Evolutionary conservation across 2,113 vertebrate species (phyloP), one percentile per base, ranked within the genome.

Genomic region (Lepus timidus): DNA sequence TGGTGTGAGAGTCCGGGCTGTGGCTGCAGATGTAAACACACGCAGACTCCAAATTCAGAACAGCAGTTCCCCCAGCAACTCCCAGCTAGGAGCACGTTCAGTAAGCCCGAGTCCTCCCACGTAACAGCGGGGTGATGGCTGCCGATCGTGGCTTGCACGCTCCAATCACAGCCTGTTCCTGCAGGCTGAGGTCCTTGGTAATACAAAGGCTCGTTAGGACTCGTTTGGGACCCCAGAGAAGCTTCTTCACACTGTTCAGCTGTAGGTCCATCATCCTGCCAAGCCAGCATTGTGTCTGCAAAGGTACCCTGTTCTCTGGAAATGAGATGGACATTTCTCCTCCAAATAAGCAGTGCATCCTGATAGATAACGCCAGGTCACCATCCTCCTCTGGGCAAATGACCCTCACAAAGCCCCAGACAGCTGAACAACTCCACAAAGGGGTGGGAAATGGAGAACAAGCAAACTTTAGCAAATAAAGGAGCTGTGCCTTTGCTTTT

Each of bases 401-500:
- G 4, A 62, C 68, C 11, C 0, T 89, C 87, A 62, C 6, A n/a
- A 9, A 14, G 23, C 52, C 78, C 70, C 88, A 20, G 73, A 71
- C 58, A 85, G 67, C 73, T 65, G 33, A 95, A 51, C 73, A 70
- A 23, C 23, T 20, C 44, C 25, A 68, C 3, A 11, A 80, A 67
- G 36, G 10, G 71, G 39, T 62, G 83, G 74, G 78, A 49, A 23
- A 88, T 33, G 12, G 62, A 91, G 52, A 36, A 67, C 76, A 91
- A 73, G 44, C 17, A 87, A 70, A 64, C 62, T 73, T 0, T 0
- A 80, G 89, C 71, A 33, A 93, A 89, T 92, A 88, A 93, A 84
- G 27, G 84, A 81, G 67, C 58, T 33, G 58, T 74, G 25, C 36
- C 8, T 73, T 94, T 39, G 31, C 9, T 0, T 0, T n/a, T 16